Evolutionary conservation across 2,888 invertebrate species (phyloP), one percentile per base, ranked within the genome.

Genomic region (Drosophila birchii): DNA sequence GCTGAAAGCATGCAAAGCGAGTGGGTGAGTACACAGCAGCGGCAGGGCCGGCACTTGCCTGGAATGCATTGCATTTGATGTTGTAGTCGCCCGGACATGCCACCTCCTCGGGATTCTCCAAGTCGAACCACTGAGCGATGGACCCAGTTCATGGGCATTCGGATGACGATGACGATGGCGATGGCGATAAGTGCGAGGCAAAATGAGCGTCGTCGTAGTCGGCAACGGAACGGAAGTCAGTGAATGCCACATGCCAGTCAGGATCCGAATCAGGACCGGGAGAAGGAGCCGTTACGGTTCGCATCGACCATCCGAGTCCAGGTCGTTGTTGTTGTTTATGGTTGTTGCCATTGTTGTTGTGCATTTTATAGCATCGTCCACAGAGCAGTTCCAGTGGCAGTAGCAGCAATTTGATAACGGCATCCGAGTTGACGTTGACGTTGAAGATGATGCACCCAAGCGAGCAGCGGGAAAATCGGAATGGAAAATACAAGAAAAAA

Each of bases 61-160:
- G 94, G 93, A 95, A 96, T 1, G 95, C 94, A 23, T 93, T 92
- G 78, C 97, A 90, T 12, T 90, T 93, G 5, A 94, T 92, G n/a
- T 95, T 94, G 91, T 96, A 98, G 4, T 94, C 94, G 82, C 94
- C 93, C 0, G 98, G 98, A 86, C 96, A 95, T 0, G 94, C 93
- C 16, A 93, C 91, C 1, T 95, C 94, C 92, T 98, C 98, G 0
- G 97, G 98, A 14, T 94, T 94, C 90, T 98, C 98, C 89, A 95
- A 93, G 91, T 98, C 96, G 91, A 95, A 97, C 98, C 97, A 98
- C 95, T 97, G 71, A 43, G 75, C 41, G 57, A 60, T 34, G 60
- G 20, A 41, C 32, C 29, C 58, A 34, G 60, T 61, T 61, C 58
- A 72, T 55, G 38, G 36, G 55, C 43, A 60, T 69, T 49, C 29